A percentile compares a stretch with the other conserved stretches of the same genome.
Conservation (phyloP, 2,113 vertebrate genomes). For the Nibea albiflora region DNA sequence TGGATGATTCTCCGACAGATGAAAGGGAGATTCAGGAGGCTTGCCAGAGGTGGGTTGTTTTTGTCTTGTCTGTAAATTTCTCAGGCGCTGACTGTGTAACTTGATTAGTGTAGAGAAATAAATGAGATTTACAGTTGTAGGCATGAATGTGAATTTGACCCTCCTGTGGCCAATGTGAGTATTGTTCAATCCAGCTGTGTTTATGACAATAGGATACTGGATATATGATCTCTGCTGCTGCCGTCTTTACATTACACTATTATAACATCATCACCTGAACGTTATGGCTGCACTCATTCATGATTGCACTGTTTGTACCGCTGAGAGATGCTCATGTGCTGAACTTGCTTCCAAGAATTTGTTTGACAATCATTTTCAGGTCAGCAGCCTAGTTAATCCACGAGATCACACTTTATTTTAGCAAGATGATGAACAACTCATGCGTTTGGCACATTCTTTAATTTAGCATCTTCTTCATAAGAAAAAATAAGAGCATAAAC, state of each 20-base stretch:
- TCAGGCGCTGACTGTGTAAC: neutral
- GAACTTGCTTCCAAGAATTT: conserved; percentile 31
- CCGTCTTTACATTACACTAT: neutral
- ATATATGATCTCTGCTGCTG: conserved; percentile 8
- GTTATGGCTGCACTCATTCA: neutral
- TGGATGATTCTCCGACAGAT: conserved; percentile 76
- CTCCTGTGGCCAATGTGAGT: conserved; percentile 31
- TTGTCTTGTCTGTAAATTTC: conserved; percentile 13
- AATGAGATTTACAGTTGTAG: neutral
- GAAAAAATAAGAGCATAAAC: neutral
- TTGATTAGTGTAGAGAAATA: neutral
- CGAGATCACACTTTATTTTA: neutral
- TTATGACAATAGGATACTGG: conserved; percentile 20
- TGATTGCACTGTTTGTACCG: neutral
- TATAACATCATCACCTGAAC: neutral
- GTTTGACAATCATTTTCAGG: neutral
- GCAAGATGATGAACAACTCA: neutral
- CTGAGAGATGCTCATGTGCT: neutral
- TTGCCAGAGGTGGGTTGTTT: conserved; percentile 77
- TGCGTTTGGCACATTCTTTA: neutral
- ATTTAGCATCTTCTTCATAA: neutral
- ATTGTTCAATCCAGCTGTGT: conserved; percentile 46
- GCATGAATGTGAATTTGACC: conserved; percentile 10
- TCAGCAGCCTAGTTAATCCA: neutral
- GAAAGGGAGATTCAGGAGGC: conserved; percentile 70